phyloP scores from a whole-genome alignment of 2,113 vertebrate genomes.

The Notechis scutatus region DNA sequence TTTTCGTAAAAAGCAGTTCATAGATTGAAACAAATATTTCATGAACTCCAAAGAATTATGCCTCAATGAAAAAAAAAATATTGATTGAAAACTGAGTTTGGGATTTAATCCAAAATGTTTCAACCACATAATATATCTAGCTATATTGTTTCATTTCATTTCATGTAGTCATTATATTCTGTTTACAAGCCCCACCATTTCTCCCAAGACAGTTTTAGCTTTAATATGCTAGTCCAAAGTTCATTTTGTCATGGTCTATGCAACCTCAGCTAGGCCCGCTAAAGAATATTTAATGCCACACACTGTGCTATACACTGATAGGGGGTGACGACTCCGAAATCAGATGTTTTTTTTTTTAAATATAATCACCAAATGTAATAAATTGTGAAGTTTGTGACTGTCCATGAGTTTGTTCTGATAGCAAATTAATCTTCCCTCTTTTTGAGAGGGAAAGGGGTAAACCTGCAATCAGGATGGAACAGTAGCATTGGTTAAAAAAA shows the following conservation, averaged over 20 bases:
- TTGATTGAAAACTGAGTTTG: slow-evolving; percentile 31
- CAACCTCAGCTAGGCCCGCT: slow-evolving; percentile 7
- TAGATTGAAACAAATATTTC: slow-evolving; percentile 26
- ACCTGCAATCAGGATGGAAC: not conserved
- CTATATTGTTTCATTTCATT: slow-evolving; percentile 6
- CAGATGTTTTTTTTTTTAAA: slow-evolving; percentile 57
- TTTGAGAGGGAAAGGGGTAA: slow-evolving; percentile 3
- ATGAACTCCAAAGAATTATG: slow-evolving; percentile 24
- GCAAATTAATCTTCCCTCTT: slow-evolving; percentile 54
- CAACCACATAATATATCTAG: slow-evolving; percentile 18
- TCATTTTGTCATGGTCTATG: slow-evolving; percentile 11
- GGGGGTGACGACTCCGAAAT: slow-evolving; percentile 50
- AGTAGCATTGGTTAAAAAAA: not conserved
- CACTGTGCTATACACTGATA: slow-evolving; percentile 37
- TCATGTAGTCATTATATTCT: slow-evolving; percentile 35
- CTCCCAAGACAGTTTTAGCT: slow-evolving; percentile 15
- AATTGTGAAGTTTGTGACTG: slow-evolving; percentile 63
- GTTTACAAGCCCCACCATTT: slow-evolving; percentile 43
- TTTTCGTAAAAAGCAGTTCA: not conserved
- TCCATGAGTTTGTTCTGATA: slow-evolving; percentile 54
- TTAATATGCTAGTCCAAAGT: slow-evolving; percentile 24
- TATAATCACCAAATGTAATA: slow-evolving; percentile 58
- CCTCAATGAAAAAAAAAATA: slow-evolving; percentile 34
- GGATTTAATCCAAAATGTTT: slow-evolving; percentile 29
- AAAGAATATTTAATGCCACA: slow-evolving; percentile 1